Base-by-base conservation (phyloP, 1,140 invertebrate species). In the Penaeus vannamei region DNA sequence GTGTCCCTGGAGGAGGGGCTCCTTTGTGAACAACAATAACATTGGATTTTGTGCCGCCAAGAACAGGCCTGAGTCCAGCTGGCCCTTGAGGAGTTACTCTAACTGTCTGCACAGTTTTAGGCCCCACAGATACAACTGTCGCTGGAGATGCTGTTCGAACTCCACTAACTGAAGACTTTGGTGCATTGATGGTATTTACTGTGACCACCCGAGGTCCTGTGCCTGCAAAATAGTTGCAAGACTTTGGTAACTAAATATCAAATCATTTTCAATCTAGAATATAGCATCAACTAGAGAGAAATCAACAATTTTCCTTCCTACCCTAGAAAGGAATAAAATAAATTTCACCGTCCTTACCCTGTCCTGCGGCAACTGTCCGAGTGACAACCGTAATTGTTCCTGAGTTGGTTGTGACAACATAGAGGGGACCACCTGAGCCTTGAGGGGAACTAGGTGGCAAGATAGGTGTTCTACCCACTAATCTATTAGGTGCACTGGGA, bases 21-120 rank as follows among this genome's bases (percentile, higher is more conserved):
- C 87, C 87, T 64, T 89, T 89, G 42, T 89, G 87, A 23, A 89
- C 87, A 59, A 89, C 87, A 64, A 89, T 89, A 19, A 89, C 87
- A 66, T 89, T 89, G 60, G 87, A 89, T 46, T 84, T 84, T 32
- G 72, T 79, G 23, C 69, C 72, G n/a, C 87, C 82, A 22, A 85
- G 61, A 8, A 89, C 87, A 22, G 87, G 87, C 42, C 87, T 66
- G 19, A 89, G 32, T n/a, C 87, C 87, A 10, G 82, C 60, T 23
- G 87, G 87, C 10, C 87, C 87, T 81, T 89, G 87, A 19, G 87
- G 87, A 46, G 87, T 89, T 60, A 89, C 87, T 64, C 87, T 62
- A 36, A 89, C 87, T 53, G 87, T 89, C 69, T 89, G 87, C 29
- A 89, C 72, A 62, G 87, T 84, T 42, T 89, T 89, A 12, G 87